phyloP scores from a whole-genome alignment of 2,113 vertebrate species.

The Hippopotamus amphibius region DNA sequence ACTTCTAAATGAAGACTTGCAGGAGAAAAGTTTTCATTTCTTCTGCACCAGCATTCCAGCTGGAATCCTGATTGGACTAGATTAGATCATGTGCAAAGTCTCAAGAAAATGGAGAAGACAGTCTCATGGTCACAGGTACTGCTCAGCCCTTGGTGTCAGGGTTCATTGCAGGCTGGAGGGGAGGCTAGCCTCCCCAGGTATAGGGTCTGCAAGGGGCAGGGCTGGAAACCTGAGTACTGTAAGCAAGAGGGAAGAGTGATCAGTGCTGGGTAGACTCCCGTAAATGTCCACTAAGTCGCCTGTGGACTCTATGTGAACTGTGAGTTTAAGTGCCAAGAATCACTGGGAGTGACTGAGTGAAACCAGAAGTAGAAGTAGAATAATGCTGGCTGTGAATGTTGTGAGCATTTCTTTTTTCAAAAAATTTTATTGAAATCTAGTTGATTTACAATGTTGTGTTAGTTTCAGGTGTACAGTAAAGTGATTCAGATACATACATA shows the following conservation, averaged over 20 bases:
- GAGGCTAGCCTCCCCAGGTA: not conserved
- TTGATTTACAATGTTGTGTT: not conserved
- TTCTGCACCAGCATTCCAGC: not conserved
- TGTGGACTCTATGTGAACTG: not conserved
- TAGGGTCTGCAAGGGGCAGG: not conserved
- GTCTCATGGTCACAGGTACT: not conserved
- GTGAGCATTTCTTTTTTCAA: not conserved
- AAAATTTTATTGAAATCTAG: not conserved
- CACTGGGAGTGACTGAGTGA: not conserved
- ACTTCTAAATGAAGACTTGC: not conserved
- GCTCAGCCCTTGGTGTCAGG: not conserved
- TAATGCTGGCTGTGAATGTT: not conserved
- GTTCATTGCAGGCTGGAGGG: not conserved
- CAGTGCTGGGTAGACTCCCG: not conserved
- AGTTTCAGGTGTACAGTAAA: not conserved
- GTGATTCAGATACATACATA: accelerated
- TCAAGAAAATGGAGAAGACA: not conserved
- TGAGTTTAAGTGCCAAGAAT: not conserved
- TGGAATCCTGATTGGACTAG: not conserved
- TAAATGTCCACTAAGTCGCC: not conserved
- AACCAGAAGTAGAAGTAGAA: not conserved
- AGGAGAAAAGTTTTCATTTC: not conserved
- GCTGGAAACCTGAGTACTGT: not conserved
- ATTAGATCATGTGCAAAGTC: not conserved
- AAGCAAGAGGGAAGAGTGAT: not conserved